Percentiles rank a stretch among this genome's conserved stretches.
Evolutionary conservation across 2,797 vertebrate genomes (phyloP).

Genomic region (Coregonus ussuriensis): DNA sequence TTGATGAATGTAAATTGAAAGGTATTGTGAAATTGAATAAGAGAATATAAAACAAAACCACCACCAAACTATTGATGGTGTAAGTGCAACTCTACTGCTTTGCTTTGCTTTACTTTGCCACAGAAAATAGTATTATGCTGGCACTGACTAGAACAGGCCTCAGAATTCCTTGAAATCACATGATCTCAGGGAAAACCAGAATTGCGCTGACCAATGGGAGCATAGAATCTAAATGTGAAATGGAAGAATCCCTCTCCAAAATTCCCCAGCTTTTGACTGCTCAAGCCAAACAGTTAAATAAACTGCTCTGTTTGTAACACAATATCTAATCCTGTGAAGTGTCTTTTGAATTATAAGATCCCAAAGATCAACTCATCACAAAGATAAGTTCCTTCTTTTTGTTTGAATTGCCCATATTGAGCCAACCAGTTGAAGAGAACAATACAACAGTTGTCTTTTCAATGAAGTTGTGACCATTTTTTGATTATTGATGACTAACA

Average conservation of each 20-base stretch:
- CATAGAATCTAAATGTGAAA: slow-evolving; percentile 61
- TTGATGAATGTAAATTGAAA: neutral
- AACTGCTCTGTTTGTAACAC: neutral
- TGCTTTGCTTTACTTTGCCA: neutral
- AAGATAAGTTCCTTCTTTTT: neutral
- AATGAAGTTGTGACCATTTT: neutral
- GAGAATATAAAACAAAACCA: neutral
- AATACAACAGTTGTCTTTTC: neutral
- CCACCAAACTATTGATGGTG: neutral
- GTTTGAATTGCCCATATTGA: neutral
- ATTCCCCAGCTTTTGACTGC: slow-evolving; percentile 1
- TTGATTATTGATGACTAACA: neutral
- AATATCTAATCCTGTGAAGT: neutral
- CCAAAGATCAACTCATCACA: neutral
- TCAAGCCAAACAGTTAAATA: slow-evolving; percentile 23
- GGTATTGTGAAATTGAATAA: neutral
- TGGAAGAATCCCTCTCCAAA: slow-evolving; percentile 21
- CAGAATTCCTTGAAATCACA: slow-evolving; percentile 72
- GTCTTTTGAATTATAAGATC: neutral
- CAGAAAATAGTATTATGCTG: neutral
- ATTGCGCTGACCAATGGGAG: slow-evolving; percentile 47
- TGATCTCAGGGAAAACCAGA: slow-evolving; percentile 62
- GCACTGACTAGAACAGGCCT: neutral
- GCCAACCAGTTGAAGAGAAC: neutral
- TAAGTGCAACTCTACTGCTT: neutral